Evolutionary conservation across 92 coral and sea anemone species (phyloP), one percentile per base, ranked within the genome.

Genomic region (Porites rus): DNA sequence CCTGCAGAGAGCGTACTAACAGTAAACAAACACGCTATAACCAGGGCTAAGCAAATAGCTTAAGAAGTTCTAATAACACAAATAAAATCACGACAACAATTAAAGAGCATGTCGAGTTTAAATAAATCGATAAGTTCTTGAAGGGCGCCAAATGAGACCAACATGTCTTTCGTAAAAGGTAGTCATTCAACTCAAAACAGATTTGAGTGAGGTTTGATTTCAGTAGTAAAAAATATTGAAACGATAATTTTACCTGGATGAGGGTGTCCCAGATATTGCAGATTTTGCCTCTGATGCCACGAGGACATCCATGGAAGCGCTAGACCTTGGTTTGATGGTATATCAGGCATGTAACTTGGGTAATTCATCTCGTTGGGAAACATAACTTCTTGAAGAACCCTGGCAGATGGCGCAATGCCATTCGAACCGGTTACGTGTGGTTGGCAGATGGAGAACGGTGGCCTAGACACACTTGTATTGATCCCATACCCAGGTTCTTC

Each of bases 301-400:
- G 93, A 82, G 0, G 96, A 83, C 79, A 85, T 84, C 94, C 96
- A 92, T 16, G 93, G 92, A 1, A 94, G 84, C 24, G 95, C 83
- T 28, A 91, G 87, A 59, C 90, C 74, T 72, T 93, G 98, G 82
- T 77, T 95, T 12, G 88, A 74, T 22, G 87, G 94, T 28, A 88
- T 92, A 12, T 95, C 98, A 8, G 98, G 80, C 80, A 95, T 88
- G 67, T 88, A 93, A 59, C 94, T 90, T 14, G 93, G 94, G 61
- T 87, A 94, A 60, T 87, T 88, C 83, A 92, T 91, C 58, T 95
- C 96, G 69, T 92, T 95, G 46, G 88, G 71, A 83, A 88, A 92
- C 89, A 95, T 89, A 87, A 93, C 93, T 66, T 95, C 98, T 91
- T 95, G 98, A 11, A 92, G 86, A 14, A 90, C 89, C 51, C 93